Conservation (phyloP, 2,113 vertebrate genomes). For the Sminthopsis crassicaudata region DNA sequence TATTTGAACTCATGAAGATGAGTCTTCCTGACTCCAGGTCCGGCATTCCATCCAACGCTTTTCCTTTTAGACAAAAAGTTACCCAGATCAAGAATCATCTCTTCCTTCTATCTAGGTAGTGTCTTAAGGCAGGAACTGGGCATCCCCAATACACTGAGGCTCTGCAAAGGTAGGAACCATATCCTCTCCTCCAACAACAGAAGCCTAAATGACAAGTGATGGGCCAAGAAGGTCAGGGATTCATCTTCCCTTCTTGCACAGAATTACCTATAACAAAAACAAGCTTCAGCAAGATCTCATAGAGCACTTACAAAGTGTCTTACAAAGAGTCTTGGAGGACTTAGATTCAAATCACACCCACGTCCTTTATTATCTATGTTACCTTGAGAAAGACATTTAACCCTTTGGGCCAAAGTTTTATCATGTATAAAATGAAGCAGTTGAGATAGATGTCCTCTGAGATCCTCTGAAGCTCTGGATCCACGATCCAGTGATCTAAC, state of each 20-base stretch:
- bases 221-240: background rate
- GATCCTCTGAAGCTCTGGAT: background rate
- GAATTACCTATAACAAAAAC: background rate
- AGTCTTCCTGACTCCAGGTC: background rate
- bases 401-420: background rate
- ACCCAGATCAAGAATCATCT: background rate
- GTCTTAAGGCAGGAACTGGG: background rate
- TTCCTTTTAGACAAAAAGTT: background rate
- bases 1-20: background rate
- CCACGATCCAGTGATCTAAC: background rate
- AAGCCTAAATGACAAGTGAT: background rate
- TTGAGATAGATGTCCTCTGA: background rate
- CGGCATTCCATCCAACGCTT: background rate
- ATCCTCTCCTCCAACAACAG: background rate
- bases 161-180: background rate
- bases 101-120: background rate
- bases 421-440: background rate
- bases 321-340: background rate
- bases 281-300: background rate
- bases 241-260: background rate
- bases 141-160: background rate
- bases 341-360: background rate
- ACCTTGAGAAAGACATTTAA: background rate
- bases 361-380: background rate
- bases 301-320: background rate